Evolutionary conservation across 2,797 vertebrate species (phyloP), one percentile per base, ranked within the genome.

Genomic region (Ceyx erithaca): DNA sequence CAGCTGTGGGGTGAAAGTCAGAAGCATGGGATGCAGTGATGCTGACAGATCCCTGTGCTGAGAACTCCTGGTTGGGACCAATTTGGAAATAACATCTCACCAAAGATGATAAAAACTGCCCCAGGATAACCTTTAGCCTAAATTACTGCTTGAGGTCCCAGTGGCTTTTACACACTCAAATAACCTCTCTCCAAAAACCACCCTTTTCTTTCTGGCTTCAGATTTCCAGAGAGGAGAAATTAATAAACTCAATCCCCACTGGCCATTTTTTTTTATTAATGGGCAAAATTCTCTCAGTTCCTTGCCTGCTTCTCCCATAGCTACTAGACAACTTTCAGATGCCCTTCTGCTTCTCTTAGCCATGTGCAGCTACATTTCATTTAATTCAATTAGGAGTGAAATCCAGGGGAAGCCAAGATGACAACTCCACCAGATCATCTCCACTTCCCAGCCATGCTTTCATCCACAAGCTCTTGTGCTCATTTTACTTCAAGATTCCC

Each of bases 301-400:
- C 78, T 84, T 66, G 62, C 45, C 12, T 63, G 41, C 59, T 73
- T 72, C 54, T 86, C 80, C 37, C 58, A 66, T 4, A 31, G 87
- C 52, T 79, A 37, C 45, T 4, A 84, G 23, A 70, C 43, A 88
- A 59, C 1, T 1, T 54, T 73, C 49, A 72, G 61, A 40, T 43
- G 41, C 31, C 31, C 77, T 88, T 85, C 87, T 94, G 68, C 49
- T 79, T 63, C n/a, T 31, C 37, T 82, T 79, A 87, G 18, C 64
- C 35, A 51, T 9, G 14, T 86, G 73, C 28, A 77, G 54, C 70
- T 85, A 73, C 43, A 94, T 80, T 75, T 63, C 46, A 78, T 71
- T 85, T 85, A 80, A 93, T 87, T 92, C 51, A 80, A 31, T 91
- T 86, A 76, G 8, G 52, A 92, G 30, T 61, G 57, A 89, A 93